Base-by-base conservation (phyloP, 2,797 vertebrate species). In the Salarias fasciatus region DNA sequence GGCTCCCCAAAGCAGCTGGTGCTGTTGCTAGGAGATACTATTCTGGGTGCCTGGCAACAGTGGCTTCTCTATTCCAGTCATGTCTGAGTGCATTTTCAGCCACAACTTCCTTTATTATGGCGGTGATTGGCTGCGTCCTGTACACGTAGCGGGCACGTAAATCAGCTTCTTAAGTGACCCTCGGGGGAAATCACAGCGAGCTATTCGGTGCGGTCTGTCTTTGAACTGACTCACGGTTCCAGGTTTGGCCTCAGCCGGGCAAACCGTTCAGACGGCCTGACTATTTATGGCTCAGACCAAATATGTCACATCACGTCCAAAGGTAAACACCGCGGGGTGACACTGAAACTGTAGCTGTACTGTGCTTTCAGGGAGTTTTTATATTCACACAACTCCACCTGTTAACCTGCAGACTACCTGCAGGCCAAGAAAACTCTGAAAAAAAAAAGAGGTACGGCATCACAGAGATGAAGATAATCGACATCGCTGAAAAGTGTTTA, bases 31-130 rank as follows among this genome's bases (percentile, higher is more conserved):
- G 47, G 82, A 66, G 88, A 91, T 90, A 66, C 42, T 81, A 2
- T 83, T 91, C 88, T 68, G 66, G 91, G 88, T 93, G 91, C 93
- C 85, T 89, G 89, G 93, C 91, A 94, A 94, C 93, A 86, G 77
- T 75, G 73, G 71, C 79, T 90, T 89, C 87, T 90, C 86, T 88
- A 82, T 88, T 93, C 82, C 58, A 50, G 14, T 83, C 89, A 91
- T 79, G 66, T 93, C 86, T 79, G 81, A 68, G 75, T 87, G 83
- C 79, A 81, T 73, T 80, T 73, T 85, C 86, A 87, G 78, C 75
- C 75, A 80, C 69, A 64, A 79, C 78, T 79, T 77, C 75, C 70
- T 74, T 44, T 77, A 72, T 80, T 69, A 6, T 14, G 2, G 33
- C 83, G 84, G 81, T 80, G 86, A 92, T 74, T 87, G 82, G 85